phyloP scores from a whole-genome alignment of 2,888 invertebrate species.

The Cotesia congregata region DNA sequence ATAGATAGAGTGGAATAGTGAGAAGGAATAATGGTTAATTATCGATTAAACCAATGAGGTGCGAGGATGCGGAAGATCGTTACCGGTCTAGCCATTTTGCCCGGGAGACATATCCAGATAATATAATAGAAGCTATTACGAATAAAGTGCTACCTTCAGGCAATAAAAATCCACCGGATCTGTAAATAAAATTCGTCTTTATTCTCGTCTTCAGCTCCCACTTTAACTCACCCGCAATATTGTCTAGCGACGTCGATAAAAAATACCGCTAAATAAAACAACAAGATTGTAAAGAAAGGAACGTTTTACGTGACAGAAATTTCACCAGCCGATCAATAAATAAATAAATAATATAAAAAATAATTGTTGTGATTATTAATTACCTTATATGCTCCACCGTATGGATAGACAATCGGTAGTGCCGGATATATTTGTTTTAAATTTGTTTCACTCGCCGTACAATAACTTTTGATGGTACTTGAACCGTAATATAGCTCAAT shows the following conservation, averaged over 20 bases:
- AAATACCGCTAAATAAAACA: constrained; percentile 16
- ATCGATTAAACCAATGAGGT: constrained; percentile 39
- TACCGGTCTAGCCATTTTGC: constrained; percentile 23
- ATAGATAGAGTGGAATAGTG: not conserved
- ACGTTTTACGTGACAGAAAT: constrained; percentile 5
- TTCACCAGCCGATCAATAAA: not conserved
- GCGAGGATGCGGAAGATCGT: constrained; percentile 23
- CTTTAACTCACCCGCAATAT: not conserved
- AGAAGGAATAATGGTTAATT: constrained; percentile 28
- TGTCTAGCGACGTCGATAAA: not conserved
- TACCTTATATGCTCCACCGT: constrained; percentile 75
- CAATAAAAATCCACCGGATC: constrained; percentile 29
- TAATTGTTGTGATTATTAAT: constrained; percentile 11
- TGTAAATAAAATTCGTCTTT: constrained; percentile 35
- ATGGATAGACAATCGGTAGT: constrained; percentile 73
- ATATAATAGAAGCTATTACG: constrained; percentile 33
- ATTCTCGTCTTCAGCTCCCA: constrained; percentile 11
- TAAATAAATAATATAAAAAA: constrained; percentile 10
- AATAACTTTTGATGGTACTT: constrained; percentile 25
- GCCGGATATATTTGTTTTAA: constrained; percentile 60
- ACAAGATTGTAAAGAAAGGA: not conserved
- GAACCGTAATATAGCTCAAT: constrained; percentile 44
- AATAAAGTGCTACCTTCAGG: constrained; percentile 31
- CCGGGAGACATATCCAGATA: constrained; percentile 19
- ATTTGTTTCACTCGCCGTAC: constrained; percentile 25